Evolutionary conservation across 2,797 vertebrate species (phyloP), one percentile per base, ranked within the genome.

Genomic region (Premnoplex brunnescens): DNA sequence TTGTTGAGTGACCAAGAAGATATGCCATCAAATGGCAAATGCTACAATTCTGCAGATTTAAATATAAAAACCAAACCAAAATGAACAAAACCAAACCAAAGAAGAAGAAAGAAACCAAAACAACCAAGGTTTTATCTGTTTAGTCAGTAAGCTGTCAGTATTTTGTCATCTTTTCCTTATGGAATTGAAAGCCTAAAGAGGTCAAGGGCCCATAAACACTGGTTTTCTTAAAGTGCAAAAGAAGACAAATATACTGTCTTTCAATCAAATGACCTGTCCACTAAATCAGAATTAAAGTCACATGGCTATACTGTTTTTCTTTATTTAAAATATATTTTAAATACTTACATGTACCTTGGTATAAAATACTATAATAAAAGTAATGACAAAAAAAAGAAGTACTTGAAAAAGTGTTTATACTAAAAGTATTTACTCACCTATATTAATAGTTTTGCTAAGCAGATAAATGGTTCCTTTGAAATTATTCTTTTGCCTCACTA

Each of bases 401-500:
- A 75, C 46, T 78, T 89, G 79, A 69, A 95, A 94, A 93, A 52
- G 9, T 63, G 4, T 52, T 93, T 63, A 69, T 86, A 91, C 62
- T 84, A 74, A 91, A 88, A 92, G 77, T 56, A 68, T 37, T 76
- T 95, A 64, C 28, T 93, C 12, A 7, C 67, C 63, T 72, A 21
- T 75, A 68, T 23, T 62, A 91, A 76, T 22, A 77, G 68, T 87
- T 95, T 91, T 81, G 32, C n/a, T 71, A 92, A 85, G 52, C 34
- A 95, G 60, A 81, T 39, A 54, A 91, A 58, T 27, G 1, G 3
- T 51, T 14, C 10, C 18, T 91, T 69, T 81, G 81, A 92, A 96
- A 96, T 83, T 14, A 92, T 90, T 86, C 72, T 68, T 91, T 91
- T 85, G 54, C 59, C 67, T 91, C 80, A 60, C 44, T 91, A 91